Percentiles rank a stretch among this genome's conserved stretches.
These are phyloP conservation scores for Entelurus aequoreus DNA, from an alignment of 2,113 vertebrate genomes.

Conservation along the genomic window DNA sequence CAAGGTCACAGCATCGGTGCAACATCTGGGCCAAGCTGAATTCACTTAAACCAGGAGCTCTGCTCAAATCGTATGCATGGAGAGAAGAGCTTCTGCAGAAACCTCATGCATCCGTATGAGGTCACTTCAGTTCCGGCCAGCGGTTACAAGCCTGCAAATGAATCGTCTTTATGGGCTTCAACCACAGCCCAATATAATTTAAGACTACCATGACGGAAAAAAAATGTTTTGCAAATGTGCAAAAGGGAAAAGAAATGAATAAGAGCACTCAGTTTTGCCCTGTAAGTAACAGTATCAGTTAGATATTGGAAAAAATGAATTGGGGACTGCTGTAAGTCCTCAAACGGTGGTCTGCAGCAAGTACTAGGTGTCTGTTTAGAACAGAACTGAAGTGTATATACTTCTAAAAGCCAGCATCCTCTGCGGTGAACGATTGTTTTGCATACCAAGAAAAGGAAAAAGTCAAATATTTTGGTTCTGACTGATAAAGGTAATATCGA, in stretches of 20 bases:
- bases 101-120: neutral
- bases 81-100: neutral
- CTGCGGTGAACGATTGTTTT: no score
- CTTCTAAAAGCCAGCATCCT: no score
- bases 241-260: no score
- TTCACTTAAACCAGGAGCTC: neutral
- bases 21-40: neutral
- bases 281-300: no score
- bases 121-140: neutral
- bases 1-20: conserved; percentile 2
- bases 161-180: neutral
- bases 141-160: neutral
- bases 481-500: no score
- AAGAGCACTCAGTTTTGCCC: no score
- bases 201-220: neutral
- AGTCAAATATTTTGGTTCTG: no score
- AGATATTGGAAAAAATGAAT: neutral
- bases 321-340: neutral
- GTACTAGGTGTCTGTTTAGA: neutral
- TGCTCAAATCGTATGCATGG: neutral
- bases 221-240: neutral
- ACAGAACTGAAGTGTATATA: no score
- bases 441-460: no score
- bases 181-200: neutral
- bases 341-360: neutral